Conservation (phyloP, 2,888 invertebrate species). For the Bugulina stolonifera region DNA sequence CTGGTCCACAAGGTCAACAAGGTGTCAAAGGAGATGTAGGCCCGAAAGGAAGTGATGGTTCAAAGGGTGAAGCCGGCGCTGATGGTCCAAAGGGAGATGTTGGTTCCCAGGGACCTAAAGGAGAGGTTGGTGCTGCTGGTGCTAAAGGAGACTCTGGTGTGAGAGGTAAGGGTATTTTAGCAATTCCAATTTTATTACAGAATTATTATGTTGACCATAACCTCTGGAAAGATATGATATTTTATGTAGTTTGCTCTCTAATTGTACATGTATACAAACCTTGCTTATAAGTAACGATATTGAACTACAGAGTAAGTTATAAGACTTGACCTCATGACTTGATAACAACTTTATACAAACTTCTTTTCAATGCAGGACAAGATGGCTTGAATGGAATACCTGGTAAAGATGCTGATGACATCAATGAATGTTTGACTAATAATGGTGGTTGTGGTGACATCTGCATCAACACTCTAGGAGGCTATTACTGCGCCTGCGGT, state of each 20-base stretch:
- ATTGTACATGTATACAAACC: too few species aligned
- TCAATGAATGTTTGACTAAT: conserved; percentile 24
- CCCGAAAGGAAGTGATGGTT: conserved; percentile 22
- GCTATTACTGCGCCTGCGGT: conserved; percentile 25
- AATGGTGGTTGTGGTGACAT: conserved; percentile 10
- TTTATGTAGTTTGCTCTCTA: too few species aligned
- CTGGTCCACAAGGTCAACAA: neutral
- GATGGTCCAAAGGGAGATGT: conserved; percentile 29
- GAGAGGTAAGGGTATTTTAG: neutral
- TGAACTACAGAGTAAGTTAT: too few species aligned
- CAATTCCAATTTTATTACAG: too few species aligned
- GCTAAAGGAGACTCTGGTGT: conserved; percentile 24
- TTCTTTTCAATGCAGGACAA: too few species aligned
- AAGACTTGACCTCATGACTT: too few species aligned
- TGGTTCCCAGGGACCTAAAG: conserved; percentile 3
- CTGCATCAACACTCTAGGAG: conserved; percentile 25
- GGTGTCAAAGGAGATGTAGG: neutral
- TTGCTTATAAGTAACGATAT: too few species aligned
- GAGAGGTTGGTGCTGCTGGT: conserved; percentile 26
- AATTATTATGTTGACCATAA: too few species aligned
- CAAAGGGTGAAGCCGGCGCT: conserved; percentile 27
- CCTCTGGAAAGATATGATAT: too few species aligned
- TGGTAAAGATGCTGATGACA: conserved; percentile 24
- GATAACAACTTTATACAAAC: too few species aligned
- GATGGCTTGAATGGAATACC: conserved; percentile 11